Conservation (phyloP, 2,113 vertebrate genomes). For the Neolamprologus cancellatus region DNA sequence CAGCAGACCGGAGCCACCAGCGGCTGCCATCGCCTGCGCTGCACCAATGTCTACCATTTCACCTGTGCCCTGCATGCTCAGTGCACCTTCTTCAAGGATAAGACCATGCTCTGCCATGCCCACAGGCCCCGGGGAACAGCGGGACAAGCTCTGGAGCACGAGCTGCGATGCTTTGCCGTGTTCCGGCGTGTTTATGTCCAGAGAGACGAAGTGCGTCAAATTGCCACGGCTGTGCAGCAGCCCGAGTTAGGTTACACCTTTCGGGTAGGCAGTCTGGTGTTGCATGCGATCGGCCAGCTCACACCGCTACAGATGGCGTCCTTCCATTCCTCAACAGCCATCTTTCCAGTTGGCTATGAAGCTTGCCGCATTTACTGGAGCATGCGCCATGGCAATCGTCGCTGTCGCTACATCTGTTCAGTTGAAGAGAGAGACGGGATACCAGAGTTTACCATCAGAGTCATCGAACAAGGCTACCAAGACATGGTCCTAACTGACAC, state of each 20-base stretch:
- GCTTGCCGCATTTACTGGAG: slow-evolving; percentile 96
- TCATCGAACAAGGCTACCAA: slow-evolving; percentile 90
- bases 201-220: slow-evolving; percentile 89
- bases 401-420: slow-evolving; percentile 90
- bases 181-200: slow-evolving; percentile 94
- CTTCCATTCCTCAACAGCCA: slow-evolving; percentile 86
- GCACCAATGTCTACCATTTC: slow-evolving; percentile 97
- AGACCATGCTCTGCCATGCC: slow-evolving; percentile 96
- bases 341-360: slow-evolving; percentile 91
- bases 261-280: slow-evolving; percentile 90
- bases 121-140: slow-evolving; percentile 85
- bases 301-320: slow-evolving; percentile 86
- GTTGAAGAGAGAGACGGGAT: slow-evolving; percentile 83
- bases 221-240: slow-evolving; percentile 86
- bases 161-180: slow-evolving; percentile 90
- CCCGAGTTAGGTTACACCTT: slow-evolving; percentile 93
- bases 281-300: slow-evolving; percentile 88
- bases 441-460: slow-evolving; percentile 82
- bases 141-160: slow-evolving; percentile 80
- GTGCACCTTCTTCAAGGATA: slow-evolving; percentile 99
- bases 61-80: slow-evolving; percentile 94
- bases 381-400: slow-evolving; percentile 86
- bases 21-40: slow-evolving; percentile 91
- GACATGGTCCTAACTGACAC: slow-evolving; percentile 83
- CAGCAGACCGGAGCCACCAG: slow-evolving; percentile 93